Evolutionary conservation across 1,140 invertebrate genomes (phyloP).

Genomic region (Drosophila littoralis): DNA sequence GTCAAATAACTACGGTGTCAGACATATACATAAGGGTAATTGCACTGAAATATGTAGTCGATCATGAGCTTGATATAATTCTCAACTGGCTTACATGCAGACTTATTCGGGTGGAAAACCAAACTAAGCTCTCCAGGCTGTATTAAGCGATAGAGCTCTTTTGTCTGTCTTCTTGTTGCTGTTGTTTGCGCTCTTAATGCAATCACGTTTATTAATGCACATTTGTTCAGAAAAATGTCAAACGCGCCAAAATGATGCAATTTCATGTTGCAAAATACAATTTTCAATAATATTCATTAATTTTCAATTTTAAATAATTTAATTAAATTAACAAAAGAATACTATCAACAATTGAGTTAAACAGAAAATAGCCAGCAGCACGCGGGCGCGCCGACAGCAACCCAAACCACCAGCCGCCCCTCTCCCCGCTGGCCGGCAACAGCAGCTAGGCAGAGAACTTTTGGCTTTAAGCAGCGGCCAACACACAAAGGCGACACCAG

Average conservation of each 20-base stretch:
- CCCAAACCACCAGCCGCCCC: not conserved
- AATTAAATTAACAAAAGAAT: constrained; percentile 15
- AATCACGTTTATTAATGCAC: too few species aligned
- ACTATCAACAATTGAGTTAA: constrained; percentile 13
- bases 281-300: constrained; percentile 18
- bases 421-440: not conserved
- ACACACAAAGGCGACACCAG: constrained; percentile 31
- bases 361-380: constrained; percentile 7
- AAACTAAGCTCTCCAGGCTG: too few species aligned
- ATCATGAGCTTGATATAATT: not conserved
- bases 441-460: constrained; percentile 21
- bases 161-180: too few species aligned
- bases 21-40: not conserved
- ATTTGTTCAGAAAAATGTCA: not conserved
- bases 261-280: constrained; percentile 11
- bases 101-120: too few species aligned
- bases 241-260: constrained; percentile 16
- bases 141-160: too few species aligned
- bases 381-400: not conserved
- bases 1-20: not conserved
- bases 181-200: too few species aligned
- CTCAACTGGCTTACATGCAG: not conserved
- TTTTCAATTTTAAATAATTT: constrained; percentile 18
- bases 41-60: not conserved
- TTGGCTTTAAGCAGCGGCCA: constrained; percentile 13